Evolutionary conservation across 1,140 invertebrate genomes (phyloP).

Genomic region (Lucilia sericata): DNA sequence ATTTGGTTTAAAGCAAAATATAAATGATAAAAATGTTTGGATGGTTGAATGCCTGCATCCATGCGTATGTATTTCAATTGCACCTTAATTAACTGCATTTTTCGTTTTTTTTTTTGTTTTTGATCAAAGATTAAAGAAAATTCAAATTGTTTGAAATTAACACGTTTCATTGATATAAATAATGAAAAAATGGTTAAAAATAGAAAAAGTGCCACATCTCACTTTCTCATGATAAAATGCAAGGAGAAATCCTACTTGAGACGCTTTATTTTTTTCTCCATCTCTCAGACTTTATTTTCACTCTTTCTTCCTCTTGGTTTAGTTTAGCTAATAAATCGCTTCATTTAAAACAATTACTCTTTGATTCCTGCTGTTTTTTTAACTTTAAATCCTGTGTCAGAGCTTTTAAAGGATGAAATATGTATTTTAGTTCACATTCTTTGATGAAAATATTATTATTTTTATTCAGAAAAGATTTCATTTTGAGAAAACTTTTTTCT

Average conservation of each 20-base stretch:
- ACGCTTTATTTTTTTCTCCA: conserved; percentile 1
- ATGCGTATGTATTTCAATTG: not conserved
- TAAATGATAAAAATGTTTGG: no score
- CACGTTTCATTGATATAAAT: conserved; percentile 35
- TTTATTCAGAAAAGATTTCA: no score
- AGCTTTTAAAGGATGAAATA: not conserved
- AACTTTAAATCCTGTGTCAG: not conserved
- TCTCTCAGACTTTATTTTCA: not conserved
- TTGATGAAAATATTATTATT: no score
- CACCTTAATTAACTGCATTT: conserved; percentile 24
- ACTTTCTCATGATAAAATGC: not conserved
- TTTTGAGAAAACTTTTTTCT: no score
- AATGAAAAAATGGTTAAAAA: not conserved
- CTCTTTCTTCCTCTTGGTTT: not conserved
- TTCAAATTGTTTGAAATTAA: conserved; percentile 41
- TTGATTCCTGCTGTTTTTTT: not conserved
- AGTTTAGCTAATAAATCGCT: conserved; percentile 40
- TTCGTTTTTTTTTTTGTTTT: not conserved
- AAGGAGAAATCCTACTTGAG: conserved; percentile 20
- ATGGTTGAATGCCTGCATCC: not conserved
- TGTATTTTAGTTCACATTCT: no score
- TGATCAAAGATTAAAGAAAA: conserved; percentile 27
- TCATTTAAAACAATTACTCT: conserved; percentile 37
- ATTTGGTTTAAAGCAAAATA: not conserved
- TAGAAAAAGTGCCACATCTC: conserved; percentile 2